A percentile compares a stretch with the other conserved stretches of the same genome.
Conservation (phyloP, 2,113 vertebrate species). For the Suricata suricatta region DNA sequence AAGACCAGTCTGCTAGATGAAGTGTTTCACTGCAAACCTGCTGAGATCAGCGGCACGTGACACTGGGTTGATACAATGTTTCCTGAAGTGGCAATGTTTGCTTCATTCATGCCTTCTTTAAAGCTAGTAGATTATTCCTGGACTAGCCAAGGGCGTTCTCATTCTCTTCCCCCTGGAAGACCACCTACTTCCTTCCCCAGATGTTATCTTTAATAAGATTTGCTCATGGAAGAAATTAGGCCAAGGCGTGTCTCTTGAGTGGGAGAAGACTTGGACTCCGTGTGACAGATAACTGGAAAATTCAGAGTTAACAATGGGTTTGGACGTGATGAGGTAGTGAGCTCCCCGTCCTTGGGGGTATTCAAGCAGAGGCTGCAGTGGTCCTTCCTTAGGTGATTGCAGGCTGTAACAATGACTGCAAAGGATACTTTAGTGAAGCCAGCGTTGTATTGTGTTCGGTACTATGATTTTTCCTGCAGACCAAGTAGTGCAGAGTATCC, state of each 20-base stretch:
- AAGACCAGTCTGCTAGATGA: background rate
- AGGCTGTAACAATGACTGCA: background rate
- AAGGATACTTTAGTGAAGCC: background rate
- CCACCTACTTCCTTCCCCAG: fast-evolving
- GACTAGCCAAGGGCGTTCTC: fast-evolving
- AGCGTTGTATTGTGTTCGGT: fast-evolving
- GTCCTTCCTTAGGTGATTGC: background rate
- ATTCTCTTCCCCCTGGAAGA: background rate
- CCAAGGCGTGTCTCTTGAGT: no score
- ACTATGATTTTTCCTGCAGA: background rate
- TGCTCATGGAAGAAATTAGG: background rate
- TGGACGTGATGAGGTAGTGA: background rate
- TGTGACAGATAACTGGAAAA: no score
- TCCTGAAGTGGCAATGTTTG: background rate
- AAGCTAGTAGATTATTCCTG: background rate
- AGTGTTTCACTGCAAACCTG: background rate
- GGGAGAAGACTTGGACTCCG: fast-evolving
- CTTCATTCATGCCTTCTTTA: background rate
- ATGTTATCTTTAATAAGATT: background rate
- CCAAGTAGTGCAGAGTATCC: fast-evolving
- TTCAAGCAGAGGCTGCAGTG: background rate
- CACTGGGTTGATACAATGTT: background rate
- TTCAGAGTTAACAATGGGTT: background rate
- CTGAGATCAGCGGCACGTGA: background rate
- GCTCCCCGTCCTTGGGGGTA: background rate